Conservation (phyloP, 1,140 invertebrate species). For the Ceratosolen fusciceps region DNA sequence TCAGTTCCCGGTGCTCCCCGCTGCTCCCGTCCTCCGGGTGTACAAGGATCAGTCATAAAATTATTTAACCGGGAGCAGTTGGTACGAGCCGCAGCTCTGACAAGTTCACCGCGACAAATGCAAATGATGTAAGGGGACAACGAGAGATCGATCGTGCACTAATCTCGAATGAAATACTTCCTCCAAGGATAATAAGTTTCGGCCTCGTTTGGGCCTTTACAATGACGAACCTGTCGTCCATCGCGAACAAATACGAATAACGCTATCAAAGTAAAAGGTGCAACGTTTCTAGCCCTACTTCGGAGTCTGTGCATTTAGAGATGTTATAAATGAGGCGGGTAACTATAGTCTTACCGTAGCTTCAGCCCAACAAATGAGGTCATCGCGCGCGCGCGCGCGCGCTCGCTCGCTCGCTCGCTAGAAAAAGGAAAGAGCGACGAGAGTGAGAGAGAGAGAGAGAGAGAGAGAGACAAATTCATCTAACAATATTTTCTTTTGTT, state of each 20-base stretch:
- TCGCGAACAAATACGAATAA: slow-evolving; percentile 1
- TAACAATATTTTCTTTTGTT: slow-evolving; percentile 7
- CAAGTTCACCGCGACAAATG: neutral
- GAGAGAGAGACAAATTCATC: neutral
- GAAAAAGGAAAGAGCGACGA: no score
- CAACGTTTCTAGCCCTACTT: neutral
- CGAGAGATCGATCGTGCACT: neutral
- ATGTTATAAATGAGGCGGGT: slow-evolving; percentile 3
- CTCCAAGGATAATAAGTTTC: neutral
- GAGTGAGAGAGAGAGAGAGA: no score
- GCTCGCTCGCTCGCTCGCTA: no score
- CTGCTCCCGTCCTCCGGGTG: neutral
- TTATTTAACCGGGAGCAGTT: no score
- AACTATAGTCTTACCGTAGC: neutral
- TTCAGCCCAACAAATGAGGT: neutral
- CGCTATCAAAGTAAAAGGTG: neutral
- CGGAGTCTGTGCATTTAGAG: neutral
- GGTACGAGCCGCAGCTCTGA: neutral
- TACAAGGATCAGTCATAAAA: no score
- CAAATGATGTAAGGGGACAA: neutral
- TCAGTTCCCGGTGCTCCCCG: neutral
- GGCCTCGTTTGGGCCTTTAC: neutral
- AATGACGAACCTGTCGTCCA: neutral
- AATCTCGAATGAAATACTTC: neutral
- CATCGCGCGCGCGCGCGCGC: no score